phyloP scores from a whole-genome alignment of 2,113 vertebrate species.

The Catharus bicknelli region DNA sequence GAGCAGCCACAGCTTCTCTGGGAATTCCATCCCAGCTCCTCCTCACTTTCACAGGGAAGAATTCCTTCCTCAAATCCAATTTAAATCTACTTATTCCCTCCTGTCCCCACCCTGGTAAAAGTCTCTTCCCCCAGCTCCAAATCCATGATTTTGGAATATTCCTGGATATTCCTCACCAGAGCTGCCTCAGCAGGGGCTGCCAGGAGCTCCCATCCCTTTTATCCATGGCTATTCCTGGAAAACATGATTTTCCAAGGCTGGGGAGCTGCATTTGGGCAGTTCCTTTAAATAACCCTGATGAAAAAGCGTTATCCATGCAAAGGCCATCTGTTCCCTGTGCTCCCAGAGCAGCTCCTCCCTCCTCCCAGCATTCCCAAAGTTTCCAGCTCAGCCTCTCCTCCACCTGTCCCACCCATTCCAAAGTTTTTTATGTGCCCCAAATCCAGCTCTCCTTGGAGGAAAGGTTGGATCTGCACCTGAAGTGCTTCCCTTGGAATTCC shows the following conservation, averaged over 20 bases:
- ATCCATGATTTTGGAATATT: background rate
- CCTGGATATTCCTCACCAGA: background rate
- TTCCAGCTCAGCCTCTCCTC: background rate
- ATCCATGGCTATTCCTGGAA: background rate
- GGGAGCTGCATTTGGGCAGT: background rate
- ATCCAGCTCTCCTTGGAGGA: too few species aligned
- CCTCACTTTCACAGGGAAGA: background rate
- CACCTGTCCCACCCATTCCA: background rate
- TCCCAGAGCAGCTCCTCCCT: background rate
- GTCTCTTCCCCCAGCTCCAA: background rate
- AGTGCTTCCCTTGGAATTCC: too few species aligned
- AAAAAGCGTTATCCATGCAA: background rate
- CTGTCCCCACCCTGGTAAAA: background rate
- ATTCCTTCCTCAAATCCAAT: background rate
- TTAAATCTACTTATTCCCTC: background rate
- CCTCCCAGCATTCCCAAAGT: background rate
- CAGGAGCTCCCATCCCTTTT: background rate
- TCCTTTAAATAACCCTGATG: conserved; percentile 30
- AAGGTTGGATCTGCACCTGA: too few species aligned
- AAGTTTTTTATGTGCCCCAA: background rate
- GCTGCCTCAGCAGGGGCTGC: background rate
- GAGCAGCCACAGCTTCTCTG: background rate
- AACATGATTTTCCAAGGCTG: background rate
- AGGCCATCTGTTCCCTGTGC: conserved; percentile 29
- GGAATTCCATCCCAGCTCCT: background rate